phyloP scores from a whole-genome alignment of 2,888 invertebrate genomes.

The Cryptocheilus praepositus region DNA sequence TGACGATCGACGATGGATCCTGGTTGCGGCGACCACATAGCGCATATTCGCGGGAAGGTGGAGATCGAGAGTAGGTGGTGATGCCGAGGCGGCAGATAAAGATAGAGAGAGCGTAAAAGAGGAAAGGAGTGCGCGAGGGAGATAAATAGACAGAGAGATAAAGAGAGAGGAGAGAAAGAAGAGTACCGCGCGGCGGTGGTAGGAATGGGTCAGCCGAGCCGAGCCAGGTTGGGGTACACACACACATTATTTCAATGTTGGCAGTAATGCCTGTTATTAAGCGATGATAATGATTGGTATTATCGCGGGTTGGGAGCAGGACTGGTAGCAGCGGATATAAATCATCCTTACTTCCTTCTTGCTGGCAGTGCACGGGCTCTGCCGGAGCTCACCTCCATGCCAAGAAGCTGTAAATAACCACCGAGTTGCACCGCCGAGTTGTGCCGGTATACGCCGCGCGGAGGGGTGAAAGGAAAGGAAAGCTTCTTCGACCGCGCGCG shows the following conservation, averaged over 20 bases:
- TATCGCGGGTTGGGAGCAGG: slow-evolving; percentile 74
- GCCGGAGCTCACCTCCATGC: slow-evolving; percentile 65
- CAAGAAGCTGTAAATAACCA: slow-evolving; percentile 73
- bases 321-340: slow-evolving; percentile 75
- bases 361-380: slow-evolving; percentile 65
- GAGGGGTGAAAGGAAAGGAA: slow-evolving; percentile 24
- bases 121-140: slow-evolving; percentile 11
- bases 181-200: slow-evolving; percentile 43
- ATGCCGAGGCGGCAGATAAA: slow-evolving; percentile 13
- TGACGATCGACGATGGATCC: slow-evolving; percentile 25
- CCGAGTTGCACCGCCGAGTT: slow-evolving; percentile 50
- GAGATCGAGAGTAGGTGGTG: slow-evolving; percentile 1
- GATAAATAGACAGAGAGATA: slow-evolving; percentile 17
- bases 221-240: slow-evolving; percentile 56
- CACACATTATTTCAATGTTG: slow-evolving; percentile 75
- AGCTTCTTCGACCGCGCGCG: slow-evolving; percentile 7
- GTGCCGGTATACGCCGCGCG: slow-evolving; percentile 46
- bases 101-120: slow-evolving; percentile 4
- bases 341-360: slow-evolving; percentile 75
- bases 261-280: slow-evolving; percentile 76
- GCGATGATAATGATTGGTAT: slow-evolving; percentile 76
- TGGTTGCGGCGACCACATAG: slow-evolving; percentile 23
- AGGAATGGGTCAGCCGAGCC: slow-evolving; percentile 63
- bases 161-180: slow-evolving; percentile 33
- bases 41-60: slow-evolving; percentile 13